Evolutionary conservation across 2,797 vertebrate species (phyloP), one percentile per base, ranked within the genome.

Genomic region (Crenuchus spilurus): DNA sequence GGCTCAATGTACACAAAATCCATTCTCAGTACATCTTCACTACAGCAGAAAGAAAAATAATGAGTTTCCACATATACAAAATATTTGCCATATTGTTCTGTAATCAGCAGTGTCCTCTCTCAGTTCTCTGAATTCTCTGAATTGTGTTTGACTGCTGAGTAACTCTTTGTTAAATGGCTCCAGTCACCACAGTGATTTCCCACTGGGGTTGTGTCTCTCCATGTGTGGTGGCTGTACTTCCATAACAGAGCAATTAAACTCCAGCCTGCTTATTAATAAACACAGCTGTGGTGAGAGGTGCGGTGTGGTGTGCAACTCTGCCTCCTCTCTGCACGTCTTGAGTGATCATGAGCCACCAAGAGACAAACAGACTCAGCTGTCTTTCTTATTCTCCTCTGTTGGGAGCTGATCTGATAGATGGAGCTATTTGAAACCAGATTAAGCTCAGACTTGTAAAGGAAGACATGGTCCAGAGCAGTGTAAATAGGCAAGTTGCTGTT

Each of bases 201-300:
- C 77, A 72, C 41, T 57, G 22, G 71, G 72, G 72, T 54, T 76
- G 41, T 72, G 80, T 67, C 57, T 81, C 72, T 76, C 68, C 55
- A 60, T 74, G 74, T 82, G 70, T 75, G 64, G 75, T 70, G 71
- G 74, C 74, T 79, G 66, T 70, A 64, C 55, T 75, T 76, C 70
- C 68, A 70, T 82, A 83, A 86, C 72, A 79, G 80, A 71, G 80
- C 83, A 85, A 86, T 86, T 84, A 86, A 78, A 83, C 58, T 60
- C 67, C 75, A 86, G 67, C 72, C 74, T 80, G 72, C 76, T 81
- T 80, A 82, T 86, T 85, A 85, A 86, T 81, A 86, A 80, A 84
- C 82, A 85, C 80, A 85, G 82, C 81, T 77, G 79, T 78, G 61
- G 78, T n/a, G 80, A 74, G 76, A 68, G 62, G 68, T 61, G 55